Percentiles rank a stretch among this genome's conserved stretches.
These are phyloP conservation scores for Ochropleura leucogaster DNA, from an alignment of 2,888 invertebrate species.

Conservation along the genomic window DNA sequence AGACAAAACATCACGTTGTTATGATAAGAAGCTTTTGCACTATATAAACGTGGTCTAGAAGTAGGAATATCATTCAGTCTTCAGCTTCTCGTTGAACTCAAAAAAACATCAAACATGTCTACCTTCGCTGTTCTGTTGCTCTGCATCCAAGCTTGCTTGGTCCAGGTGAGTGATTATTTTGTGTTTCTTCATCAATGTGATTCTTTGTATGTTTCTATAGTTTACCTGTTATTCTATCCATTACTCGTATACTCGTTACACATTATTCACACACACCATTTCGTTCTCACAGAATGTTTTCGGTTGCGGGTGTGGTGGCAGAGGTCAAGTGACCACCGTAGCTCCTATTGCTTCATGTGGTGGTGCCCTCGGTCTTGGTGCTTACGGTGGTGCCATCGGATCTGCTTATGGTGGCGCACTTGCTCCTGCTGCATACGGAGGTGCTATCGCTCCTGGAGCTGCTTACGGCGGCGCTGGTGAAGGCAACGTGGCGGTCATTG, in stretches of 20 bases:
- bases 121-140: slow-evolving; percentile 13
- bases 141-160: slow-evolving; percentile 63
- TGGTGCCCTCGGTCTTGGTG: not conserved
- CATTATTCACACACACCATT: not conserved
- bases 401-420: not conserved
- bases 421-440: slow-evolving; percentile 5
- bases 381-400: not conserved
- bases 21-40: slow-evolving; percentile 6
- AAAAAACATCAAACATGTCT: not conserved
- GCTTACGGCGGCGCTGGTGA: slow-evolving; percentile 62
- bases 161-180: slow-evolving; percentile 46
- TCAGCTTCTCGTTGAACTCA: not conserved
- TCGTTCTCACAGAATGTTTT: not conserved
- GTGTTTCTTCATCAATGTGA: not conserved
- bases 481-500: slow-evolving; percentile 70
- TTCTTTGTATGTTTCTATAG: no score
- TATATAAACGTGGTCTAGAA: slow-evolving; percentile 25
- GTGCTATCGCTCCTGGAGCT: slow-evolving; percentile 1
- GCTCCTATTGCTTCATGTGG: not conserved
- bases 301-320: slow-evolving; percentile 3
- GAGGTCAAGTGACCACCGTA: slow-evolving; percentile 1
- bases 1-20: not conserved
- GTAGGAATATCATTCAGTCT: not conserved
- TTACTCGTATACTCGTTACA: no score
- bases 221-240: no score